Evolutionary conservation across 2,797 vertebrate species (phyloP), one percentile per base, ranked within the genome.

Genomic region (Adrianichthys oophorus): DNA sequence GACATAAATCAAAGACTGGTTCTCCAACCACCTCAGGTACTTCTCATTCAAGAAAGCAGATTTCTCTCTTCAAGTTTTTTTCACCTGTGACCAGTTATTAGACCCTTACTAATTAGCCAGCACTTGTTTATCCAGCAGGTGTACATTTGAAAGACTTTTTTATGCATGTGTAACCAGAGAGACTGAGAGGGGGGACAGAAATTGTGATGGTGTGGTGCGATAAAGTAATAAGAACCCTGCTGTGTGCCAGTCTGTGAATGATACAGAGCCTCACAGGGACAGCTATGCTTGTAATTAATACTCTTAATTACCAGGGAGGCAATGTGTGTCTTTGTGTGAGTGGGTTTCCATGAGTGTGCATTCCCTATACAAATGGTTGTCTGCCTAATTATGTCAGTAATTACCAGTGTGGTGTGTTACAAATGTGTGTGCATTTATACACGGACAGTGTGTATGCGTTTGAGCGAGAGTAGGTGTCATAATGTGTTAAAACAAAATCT

Each of bases 201-300:
- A 42, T 37, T 58, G 71, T 59, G 84, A 86, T 82, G 70, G 47
- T 66, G 78, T 67, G 72, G 57, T 72, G 80, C 82, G 85, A 86
- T 87, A 82, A 76, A 83, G 86, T 69, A 86, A 87, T 86, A 85
- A 71, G 76, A 85, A 49, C 74, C 81, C 76, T 67, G 78, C 85
- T 85, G 86, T 2, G 82, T 79, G 72, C 72, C 75, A 80, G 81
- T 84, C 85, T 82, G 84, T 85, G 85, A 89, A 85, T 80, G 87
- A 91, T 87, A 83, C 82, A 44, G 71, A 75, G 82, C 78, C 89
- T 87, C 87, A 78, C 69, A 81, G 88, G 87, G 82, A 89, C 79
- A 83, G 84, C 84, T 86, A 82, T 78, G 83, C 80, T 85, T 84
- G 82, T 87, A 89, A 91, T 90, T 91, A 91, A 91, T 91, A 85